Conservation (phyloP, 2,797 vertebrate genomes). For the Hippoglossus hippoglossus region DNA sequence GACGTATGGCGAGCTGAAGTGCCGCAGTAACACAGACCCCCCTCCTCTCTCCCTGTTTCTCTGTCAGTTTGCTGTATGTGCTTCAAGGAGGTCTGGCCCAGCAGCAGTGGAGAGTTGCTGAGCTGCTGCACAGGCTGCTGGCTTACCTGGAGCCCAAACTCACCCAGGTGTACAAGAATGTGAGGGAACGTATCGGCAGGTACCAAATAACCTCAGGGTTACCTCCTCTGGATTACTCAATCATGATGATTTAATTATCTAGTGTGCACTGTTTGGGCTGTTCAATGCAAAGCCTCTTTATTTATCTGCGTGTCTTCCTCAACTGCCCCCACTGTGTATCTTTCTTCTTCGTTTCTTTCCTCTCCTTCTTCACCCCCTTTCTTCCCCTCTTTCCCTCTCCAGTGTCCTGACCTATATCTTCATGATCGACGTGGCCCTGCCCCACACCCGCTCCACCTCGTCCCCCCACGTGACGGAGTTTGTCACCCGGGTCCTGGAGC, state of each 20-base stretch:
- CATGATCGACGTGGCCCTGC: slow-evolving; percentile 97
- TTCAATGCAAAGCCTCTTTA: slow-evolving; percentile 18
- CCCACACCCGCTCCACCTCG: slow-evolving; percentile 90
- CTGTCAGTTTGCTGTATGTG: slow-evolving; percentile 89
- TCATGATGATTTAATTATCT: slow-evolving; percentile 45
- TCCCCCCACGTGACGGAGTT: slow-evolving; percentile 95
- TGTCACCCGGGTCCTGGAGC: slow-evolving; percentile 88
- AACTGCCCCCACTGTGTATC: background rate
- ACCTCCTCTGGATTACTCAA: slow-evolving; percentile 41
- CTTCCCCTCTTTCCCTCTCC: slow-evolving; percentile 43
- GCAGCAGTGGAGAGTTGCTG: slow-evolving; percentile 96
- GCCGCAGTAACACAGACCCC: slow-evolving; percentile 53
- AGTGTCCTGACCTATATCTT: slow-evolving; percentile 99
- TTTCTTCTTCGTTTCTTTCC: background rate
- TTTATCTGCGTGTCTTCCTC: slow-evolving; percentile 14
- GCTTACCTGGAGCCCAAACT: slow-evolving; percentile 96
- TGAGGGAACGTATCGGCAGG: slow-evolving; percentile 97
- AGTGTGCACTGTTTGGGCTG: slow-evolving; percentile 18
- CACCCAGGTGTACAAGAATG: slow-evolving; percentile 98
- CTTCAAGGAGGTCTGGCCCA: slow-evolving; percentile 97
- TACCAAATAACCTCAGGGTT: slow-evolving; percentile 64
- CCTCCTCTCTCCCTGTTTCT: slow-evolving; percentile 15
- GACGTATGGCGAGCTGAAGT: slow-evolving; percentile 51
- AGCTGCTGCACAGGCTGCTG: slow-evolving; percentile 92
- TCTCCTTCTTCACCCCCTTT: background rate